Evolutionary conservation across 2,113 vertebrate genomes (phyloP), one percentile per base, ranked within the genome.

Genomic region (Anarrhichthys ocellatus): DNA sequence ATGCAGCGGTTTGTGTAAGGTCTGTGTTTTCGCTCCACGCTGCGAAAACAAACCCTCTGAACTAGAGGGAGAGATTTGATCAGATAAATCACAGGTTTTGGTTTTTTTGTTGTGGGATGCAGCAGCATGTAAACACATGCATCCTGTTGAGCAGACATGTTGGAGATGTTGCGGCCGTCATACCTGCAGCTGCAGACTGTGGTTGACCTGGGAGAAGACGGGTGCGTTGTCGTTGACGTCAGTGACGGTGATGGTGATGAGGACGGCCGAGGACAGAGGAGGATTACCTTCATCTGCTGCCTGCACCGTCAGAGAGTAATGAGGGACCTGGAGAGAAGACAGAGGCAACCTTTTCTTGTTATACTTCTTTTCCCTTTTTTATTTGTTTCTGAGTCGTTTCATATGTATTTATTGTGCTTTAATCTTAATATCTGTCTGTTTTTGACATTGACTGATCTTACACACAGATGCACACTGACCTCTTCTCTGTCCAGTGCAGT

Each of bases 161-260:
- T 3, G 1, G 34, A 22, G 74, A 10, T 9, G 42, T 17, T 42
- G 0, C 0, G 36, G 24, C 1, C 0, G 3, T n/a, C 78, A 0
- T 93, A 99, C 98, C 97, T 98, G 97, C 78, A 99, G 92, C 70
- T 96, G 88, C 56, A 97, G 95, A 38, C 91, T 97, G 89, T 99
- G 96, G 92, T 96, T 97, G 90, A 98, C 96, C 92, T 96, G 95
- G 46, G 97, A 97, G 94, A 99, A 99, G 56, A 97, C 83, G 0
- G 98, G 98, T 0, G 96, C 96, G 89, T 99, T 99, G 91, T 99
- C 98, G 11, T 99, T 99, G 92, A 98, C 94, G 24, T 99, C 98
- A 1, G 91, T 88, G 71, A 99, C 94, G 0, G 95, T 95, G 91
- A 99, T 38, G 0, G 86, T 89, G 27, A 98, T 83, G 11, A 94